A percentile compares a stretch with the other conserved stretches of the same genome.
phyloP scores from a whole-genome alignment of 2,888 invertebrate genomes.

The Platerodrilus igneus region DNA sequence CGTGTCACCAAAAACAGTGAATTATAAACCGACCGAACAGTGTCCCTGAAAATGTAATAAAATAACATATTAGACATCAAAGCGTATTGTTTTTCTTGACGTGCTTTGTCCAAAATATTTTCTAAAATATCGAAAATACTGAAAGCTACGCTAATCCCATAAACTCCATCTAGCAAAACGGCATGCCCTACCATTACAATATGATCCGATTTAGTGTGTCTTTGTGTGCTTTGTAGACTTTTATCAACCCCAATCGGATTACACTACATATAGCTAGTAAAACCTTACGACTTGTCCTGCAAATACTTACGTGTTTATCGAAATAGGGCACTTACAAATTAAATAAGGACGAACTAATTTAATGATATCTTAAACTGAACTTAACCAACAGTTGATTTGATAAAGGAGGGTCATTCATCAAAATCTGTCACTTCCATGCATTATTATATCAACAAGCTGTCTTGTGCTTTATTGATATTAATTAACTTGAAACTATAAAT shows the following conservation, averaged over 20 bases:
- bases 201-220: too few relatives aligned
- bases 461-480: constrained; percentile 15
- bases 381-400: constrained; percentile 16
- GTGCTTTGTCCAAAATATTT: too few relatives aligned
- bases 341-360: constrained; percentile 6
- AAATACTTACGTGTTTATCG: constrained; percentile 3
- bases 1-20: constrained; percentile 20
- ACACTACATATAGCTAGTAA: constrained; percentile 14
- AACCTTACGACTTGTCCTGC: constrained; percentile 6
- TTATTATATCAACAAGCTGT: constrained; percentile 17
- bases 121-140: too few relatives aligned
- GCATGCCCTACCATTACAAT: too few relatives aligned
- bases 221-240: constrained; percentile 14
- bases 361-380: constrained; percentile 14
- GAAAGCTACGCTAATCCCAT: too few relatives aligned
- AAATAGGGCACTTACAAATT: constrained; percentile 8
- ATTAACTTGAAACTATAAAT: too few relatives aligned
- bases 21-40: constrained; percentile 19
- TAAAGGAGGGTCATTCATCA: constrained; percentile 15
- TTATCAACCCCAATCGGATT: constrained; percentile 18
- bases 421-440: constrained; percentile 19
- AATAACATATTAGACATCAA: constrained; percentile 23
- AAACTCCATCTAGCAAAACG: too few relatives aligned
- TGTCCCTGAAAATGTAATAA: constrained; percentile 17
- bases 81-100: too few relatives aligned